Conservation (phyloP, 1,140 invertebrate genomes). For the Anastatus disparis region DNA sequence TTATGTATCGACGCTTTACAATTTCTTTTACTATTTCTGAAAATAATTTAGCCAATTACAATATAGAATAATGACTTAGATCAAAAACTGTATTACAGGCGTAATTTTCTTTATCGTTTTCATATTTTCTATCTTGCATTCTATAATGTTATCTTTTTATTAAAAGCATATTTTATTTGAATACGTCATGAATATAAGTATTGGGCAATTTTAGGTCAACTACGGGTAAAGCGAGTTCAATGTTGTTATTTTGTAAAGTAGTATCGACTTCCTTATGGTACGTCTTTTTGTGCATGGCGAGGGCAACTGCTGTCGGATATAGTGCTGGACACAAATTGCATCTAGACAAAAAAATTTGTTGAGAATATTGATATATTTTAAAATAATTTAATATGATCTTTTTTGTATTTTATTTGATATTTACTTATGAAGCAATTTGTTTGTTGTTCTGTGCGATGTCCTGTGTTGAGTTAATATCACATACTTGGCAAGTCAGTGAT, state of each 20-base stretch:
- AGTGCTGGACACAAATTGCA: slow-evolving; percentile 78
- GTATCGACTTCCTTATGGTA: slow-evolving; percentile 72
- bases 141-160: too few relatives aligned
- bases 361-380: not conserved
- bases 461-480: slow-evolving; percentile 67
- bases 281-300: slow-evolving; percentile 76
- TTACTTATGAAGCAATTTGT: slow-evolving; percentile 67
- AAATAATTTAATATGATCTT: not conserved
- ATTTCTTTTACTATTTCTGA: too few relatives aligned
- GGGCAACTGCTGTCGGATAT: slow-evolving; percentile 74
- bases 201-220: slow-evolving; percentile 77
- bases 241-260: slow-evolving; percentile 54
- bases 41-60: too few relatives aligned
- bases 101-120: too few relatives aligned
- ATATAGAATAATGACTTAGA: too few relatives aligned
- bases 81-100: too few relatives aligned
- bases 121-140: too few relatives aligned
- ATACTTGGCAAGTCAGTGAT: slow-evolving; percentile 65
- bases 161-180: too few relatives aligned
- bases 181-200: too few relatives aligned
- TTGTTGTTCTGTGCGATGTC: slow-evolving; percentile 62
- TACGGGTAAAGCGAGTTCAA: slow-evolving; percentile 77
- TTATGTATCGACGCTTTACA: too few relatives aligned
- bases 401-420: too few relatives aligned
- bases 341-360: slow-evolving; percentile 60